Base-by-base conservation (phyloP, 1,140 invertebrate species). In the Apis laboriosa region DNA sequence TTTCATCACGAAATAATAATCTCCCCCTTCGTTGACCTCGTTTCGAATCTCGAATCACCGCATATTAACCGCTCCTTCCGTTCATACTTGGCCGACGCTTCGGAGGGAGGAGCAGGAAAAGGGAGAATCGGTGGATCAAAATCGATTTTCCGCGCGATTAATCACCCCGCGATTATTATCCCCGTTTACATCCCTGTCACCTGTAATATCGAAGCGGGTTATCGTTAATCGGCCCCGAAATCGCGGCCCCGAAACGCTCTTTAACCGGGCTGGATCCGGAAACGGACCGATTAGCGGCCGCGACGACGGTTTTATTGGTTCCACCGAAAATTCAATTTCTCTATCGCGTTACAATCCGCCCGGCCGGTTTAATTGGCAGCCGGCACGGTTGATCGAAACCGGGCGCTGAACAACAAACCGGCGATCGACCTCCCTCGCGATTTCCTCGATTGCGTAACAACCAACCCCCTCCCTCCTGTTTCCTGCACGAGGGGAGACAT, bases 261-360 rank as follows among this genome's bases (percentile, higher is more conserved):
- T 61, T 75, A 72, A 61, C 60, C 61, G 61, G 34, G 5, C n/a
- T 58, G 81, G 68, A 72, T 83, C 82, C 77, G 78, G 60, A 77
- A 60, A 77, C 73, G 70, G 56, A 51, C 24, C 84, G 71, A 85
- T 88, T 85, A 88, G 84, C 75, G 51, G 64, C 34, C 34, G 71
- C 53, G 61, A 64, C 79, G 79, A 63, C 77, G 67, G 75, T 89
- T 89, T 87, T 88, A 89, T 85, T 83, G 83, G 61, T 83, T 88
- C 78, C 73, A 71, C 28, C 51, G 82, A 84, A 86, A 90, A 91
- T 90, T 88, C 75, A 86, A 91, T 86, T 87, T 86, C 80, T 81
- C 81, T 80, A 68, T 86, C 80, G 84, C n/a, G 72, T 75, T 70
- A 72, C 49, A 66, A 74, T 84, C 67, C 82, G 56, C n/a, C 43